Base-by-base conservation (phyloP, 2,888 invertebrate genomes). In the Axea sp. region DNA sequence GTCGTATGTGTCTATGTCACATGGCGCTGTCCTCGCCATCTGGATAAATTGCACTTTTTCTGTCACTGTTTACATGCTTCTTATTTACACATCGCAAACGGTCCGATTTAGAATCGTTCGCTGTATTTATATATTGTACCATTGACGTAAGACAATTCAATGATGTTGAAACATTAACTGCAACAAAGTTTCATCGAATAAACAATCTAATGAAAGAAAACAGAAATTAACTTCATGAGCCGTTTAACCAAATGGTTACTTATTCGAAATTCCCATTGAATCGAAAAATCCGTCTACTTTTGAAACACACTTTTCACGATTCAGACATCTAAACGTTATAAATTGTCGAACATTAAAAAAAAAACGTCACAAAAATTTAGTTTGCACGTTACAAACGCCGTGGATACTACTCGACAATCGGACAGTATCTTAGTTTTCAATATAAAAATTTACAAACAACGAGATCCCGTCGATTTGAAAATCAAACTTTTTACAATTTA, bases 1-100 rank as follows among this genome's bases (percentile, higher is more conserved):
- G 45, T 59, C 26, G n/a, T 2, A 33, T 19, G 37, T 14, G n/a
- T 26, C 37, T 47, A 30, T 24, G 28, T 24, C 14, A 62, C 31
- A 17, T 59, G 33, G 33, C n/a, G n/a, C 43, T 49, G 14, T 33
- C n/a, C 15, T n/a, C 15, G n/a, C n/a, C 43, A 41, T 39, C 43
- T 60, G 51, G 24, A 14, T 62, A 49, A 71, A 71, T 71, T 55
- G 71, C 71, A 71, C 62, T 71, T 71, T 69, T 51, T 45, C 51
- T 28, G 47, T 47, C 24, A 15, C 37, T 57, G 57, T 68, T 39
- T 57, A 68, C 43, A 49, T 19, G 35, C 41, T 14, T 24, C 45
- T 4, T 68, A 68, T 68, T 47, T 68, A 68, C 68, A 39, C 8
- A 51, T 49, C 30, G 41, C 4, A 49, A 30, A 49, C 19, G 7